Percentiles rank a stretch among this genome's conserved stretches.
Evolutionary conservation across 2,888 invertebrate species (phyloP).

Genomic region (Drosophila infuscata): DNA sequence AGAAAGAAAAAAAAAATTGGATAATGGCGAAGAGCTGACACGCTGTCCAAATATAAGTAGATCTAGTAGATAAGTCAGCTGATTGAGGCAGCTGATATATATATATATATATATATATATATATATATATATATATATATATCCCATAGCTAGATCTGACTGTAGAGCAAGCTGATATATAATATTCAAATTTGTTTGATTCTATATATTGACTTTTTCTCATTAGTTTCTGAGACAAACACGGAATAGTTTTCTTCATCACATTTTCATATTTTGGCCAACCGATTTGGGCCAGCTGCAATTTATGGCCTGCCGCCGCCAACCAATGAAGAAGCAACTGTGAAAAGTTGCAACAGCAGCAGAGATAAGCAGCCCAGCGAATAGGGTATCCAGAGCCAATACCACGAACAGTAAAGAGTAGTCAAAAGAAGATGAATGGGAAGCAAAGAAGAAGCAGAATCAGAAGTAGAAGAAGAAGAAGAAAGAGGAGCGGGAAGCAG

Average conservation of each 20-base stretch:
- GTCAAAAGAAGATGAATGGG: neutral
- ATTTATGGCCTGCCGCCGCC: neutral
- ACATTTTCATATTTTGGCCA: neutral
- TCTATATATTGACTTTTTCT: neutral
- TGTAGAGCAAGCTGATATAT: neutral
- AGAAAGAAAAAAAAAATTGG: conserved; percentile 2
- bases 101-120: no score
- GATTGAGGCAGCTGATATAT: neutral
- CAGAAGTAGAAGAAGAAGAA: conserved; percentile 7
- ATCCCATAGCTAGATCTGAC: no score
- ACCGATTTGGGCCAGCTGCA: neutral
- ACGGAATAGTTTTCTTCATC: neutral
- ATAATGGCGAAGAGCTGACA: neutral
- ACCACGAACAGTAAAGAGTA: neutral
- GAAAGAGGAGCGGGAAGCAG: neutral
- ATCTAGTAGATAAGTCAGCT: neutral
- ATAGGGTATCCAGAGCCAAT: neutral
- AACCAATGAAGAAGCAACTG: neutral
- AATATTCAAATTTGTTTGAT: neutral
- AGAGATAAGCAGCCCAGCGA: neutral
- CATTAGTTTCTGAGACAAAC: neutral
- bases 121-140: no score
- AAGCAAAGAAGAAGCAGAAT: neutral
- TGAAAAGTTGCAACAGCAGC: neutral
- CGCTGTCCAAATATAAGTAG: neutral